Evolutionary conservation across 2,113 vertebrate genomes (phyloP), one percentile per base, ranked within the genome.

Genomic region (Tympanuchus pallidicinctus): DNA sequence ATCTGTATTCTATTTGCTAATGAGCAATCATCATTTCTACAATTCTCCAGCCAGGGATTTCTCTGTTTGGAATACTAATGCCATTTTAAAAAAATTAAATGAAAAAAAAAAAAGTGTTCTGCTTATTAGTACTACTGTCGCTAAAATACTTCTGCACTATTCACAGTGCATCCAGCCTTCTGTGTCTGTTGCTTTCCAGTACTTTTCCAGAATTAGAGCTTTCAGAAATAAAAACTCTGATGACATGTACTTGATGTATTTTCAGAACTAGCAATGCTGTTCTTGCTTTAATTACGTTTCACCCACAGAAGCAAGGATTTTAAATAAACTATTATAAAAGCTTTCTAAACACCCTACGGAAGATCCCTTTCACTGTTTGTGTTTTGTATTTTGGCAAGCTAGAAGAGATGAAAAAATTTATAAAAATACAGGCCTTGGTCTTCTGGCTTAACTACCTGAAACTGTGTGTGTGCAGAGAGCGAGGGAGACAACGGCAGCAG

Each of bases 1-100:
- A 98, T 98, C 97, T 98, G 97, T 96, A 97, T 98, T 98, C 97
- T 97, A 96, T 97, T 97, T 97, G 97, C 97, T 98, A 98, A 97
- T 96, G 97, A 98, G 97, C 96, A 97, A 98, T 97, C 96, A 97
- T 96, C 90, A 97, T 97, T 97, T 98, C 97, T 96, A 97, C 96
- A 97, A 97, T 96, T 97, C 95, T 97, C 96, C 94, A 98, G 97
- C 93, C 97, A 95, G 95, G 77, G 95, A 98, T 93, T 97, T 96
- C 92, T 91, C 91, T 94, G 95, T 89, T 92, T 97, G 86, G 97
- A 98, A 98, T 98, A 97, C 96, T 98, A 98, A 98, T 97, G 91
- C 77, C 89, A 95, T 92, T 93, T 93, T 24, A 80, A 91, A 96
- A 95, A 96, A 96, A 92, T 7, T 9, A 38, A 43, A 88, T 67